Evolutionary conservation across 2,888 invertebrate genomes (phyloP).

Genomic region (Chymomyza procnemis): DNA sequence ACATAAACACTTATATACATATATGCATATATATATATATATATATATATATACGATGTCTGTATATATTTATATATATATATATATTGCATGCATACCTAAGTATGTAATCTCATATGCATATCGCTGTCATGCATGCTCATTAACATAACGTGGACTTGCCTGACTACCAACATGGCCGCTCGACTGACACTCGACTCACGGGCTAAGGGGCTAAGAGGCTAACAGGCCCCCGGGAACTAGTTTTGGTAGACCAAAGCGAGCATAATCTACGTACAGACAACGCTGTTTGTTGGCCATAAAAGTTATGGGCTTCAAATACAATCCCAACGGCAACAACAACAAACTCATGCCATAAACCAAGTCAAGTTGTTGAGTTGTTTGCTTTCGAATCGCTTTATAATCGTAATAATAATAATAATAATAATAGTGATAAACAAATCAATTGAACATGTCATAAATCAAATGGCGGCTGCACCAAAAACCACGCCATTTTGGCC

Average conservation of each 20-base stretch:
- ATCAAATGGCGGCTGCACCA: conserved; percentile 1
- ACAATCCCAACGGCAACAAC: neutral
- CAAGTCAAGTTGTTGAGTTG: neutral
- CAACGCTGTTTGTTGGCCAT: neutral
- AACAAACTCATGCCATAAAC: neutral
- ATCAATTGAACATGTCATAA: conserved; percentile 10
- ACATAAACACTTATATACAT: neutral
- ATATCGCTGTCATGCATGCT: neutral
- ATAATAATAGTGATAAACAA: conserved; percentile 5
- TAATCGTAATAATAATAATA: neutral
- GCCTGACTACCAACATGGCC: neutral
- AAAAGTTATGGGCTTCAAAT: conserved; percentile 1
- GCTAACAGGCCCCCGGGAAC: neutral
- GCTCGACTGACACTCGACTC: neutral
- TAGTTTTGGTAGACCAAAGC: neutral
- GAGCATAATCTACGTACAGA: neutral
- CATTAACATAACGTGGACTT: conserved; percentile 4
- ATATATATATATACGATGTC: neutral
- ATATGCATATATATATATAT: neutral
- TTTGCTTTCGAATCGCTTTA: neutral
- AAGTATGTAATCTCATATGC: neutral
- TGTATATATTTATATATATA: neutral
- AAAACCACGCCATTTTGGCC: neutral
- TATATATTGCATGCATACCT: neutral
- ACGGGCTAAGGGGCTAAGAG: neutral